Conservation (phyloP, 2,797 vertebrate genomes). For the Dromococcyx pavoninus region DNA sequence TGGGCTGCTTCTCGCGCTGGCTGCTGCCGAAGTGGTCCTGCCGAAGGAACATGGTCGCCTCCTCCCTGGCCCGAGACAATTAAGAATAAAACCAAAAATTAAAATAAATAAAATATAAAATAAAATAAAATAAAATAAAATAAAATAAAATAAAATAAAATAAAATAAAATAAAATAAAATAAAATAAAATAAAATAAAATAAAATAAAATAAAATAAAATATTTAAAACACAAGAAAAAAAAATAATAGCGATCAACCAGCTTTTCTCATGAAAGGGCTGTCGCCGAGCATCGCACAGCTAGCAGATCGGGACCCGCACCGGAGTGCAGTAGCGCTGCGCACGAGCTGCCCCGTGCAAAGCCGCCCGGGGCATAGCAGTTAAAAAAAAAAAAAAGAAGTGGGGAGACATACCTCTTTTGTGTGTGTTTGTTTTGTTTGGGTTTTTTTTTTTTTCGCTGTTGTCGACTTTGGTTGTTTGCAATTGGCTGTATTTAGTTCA, state of each 20-base stretch:
- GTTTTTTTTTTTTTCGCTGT: accelerated
- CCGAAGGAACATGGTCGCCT: neutral
- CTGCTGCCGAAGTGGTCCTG: neutral
- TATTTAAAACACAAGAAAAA: too few relatives aligned
- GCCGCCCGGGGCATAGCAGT: too few relatives aligned
- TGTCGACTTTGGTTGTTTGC: neutral
- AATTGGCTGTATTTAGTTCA: neutral
- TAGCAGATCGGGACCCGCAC: neutral
- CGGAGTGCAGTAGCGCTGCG: neutral
- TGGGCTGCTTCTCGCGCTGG: neutral
- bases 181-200: neutral
- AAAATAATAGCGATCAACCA: too few relatives aligned
- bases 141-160: neutral
- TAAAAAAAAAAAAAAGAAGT: neutral
- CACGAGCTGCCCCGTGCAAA: too few relatives aligned
- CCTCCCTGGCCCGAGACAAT: neutral
- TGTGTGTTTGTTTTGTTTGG: too few relatives aligned
- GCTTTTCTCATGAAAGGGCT: too few relatives aligned
- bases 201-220: neutral
- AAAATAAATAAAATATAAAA: neutral
- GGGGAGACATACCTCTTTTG: too few relatives aligned
- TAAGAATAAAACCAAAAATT: neutral
- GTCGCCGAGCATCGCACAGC: neutral
- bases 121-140: neutral
- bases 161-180: neutral